Percentiles rank a stretch among this genome's conserved stretches.
These are phyloP conservation scores for Lutjanus campechanus DNA, from an alignment of 2,797 vertebrate species.

Conservation along the genomic window DNA sequence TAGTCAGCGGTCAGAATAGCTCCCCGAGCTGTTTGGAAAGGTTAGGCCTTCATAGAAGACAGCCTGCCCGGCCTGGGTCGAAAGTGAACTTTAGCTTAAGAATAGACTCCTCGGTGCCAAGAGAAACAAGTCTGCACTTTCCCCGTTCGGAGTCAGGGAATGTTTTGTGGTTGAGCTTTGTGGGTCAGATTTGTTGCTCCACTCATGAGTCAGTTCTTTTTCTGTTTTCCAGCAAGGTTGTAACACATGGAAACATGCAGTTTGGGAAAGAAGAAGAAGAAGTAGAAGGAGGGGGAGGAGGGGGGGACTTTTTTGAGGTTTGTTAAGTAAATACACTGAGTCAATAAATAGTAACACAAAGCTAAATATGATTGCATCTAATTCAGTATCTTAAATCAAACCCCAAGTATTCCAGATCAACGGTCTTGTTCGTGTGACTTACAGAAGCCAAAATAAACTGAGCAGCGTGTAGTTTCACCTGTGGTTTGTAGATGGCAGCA, in stretches of 20 bases:
- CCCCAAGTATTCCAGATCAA: conserved; percentile 61
- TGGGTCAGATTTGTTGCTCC: conserved; percentile 75
- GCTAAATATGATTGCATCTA: conserved; percentile 67
- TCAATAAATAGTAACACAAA: conserved; percentile 75
- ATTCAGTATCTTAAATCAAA: conserved; percentile 68
- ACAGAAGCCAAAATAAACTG: conserved; percentile 46
- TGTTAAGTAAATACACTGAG: conserved; percentile 68
- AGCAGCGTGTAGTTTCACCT: conserved; percentile 58
- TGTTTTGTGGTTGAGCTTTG: conserved; percentile 71
- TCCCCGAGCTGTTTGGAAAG: conserved; percentile 69
- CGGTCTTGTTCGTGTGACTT: conserved; percentile 30
- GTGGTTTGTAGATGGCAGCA: conserved; percentile 92
- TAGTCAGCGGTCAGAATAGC: conserved; percentile 55
- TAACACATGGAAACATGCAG: conserved; percentile 72
- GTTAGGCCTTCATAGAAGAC: conserved; percentile 64
- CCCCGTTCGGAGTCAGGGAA: conserved; percentile 67
- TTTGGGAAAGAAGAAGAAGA: conserved; percentile 48
- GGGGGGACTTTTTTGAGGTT: conserved; percentile 57
- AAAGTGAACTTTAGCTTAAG: conserved; percentile 78
- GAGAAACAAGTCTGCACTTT: conserved; percentile 76
- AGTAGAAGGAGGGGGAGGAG: background rate
- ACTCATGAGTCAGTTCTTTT: conserved; percentile 77
- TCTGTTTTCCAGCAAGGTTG: conserved; percentile 72
- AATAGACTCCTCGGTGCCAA: conserved; percentile 75
- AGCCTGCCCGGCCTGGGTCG: conserved; percentile 47